These are phyloP conservation scores for Sebastes hubbsi DNA, from an alignment of 2,797 vertebrate genomes.

Conservation along the genomic window DNA sequence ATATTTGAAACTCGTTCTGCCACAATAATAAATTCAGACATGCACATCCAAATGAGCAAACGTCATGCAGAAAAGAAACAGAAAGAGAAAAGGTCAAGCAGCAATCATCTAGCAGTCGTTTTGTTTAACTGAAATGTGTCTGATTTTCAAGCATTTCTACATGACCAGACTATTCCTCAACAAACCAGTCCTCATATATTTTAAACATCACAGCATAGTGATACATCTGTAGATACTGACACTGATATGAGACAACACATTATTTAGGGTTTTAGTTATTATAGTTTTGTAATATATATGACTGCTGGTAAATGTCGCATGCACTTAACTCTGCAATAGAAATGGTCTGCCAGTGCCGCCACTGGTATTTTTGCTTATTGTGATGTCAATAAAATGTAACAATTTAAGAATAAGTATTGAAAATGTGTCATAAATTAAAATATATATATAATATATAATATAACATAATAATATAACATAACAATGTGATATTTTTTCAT, in stretches of 20 bases:
- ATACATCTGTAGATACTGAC: background rate
- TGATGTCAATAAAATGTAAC: no score
- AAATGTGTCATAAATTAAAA: no score
- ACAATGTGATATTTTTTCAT: no score
- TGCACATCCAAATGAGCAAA: background rate
- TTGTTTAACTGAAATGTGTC: background rate
- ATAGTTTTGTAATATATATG: background rate
- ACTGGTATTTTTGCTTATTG: no score
- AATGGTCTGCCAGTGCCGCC: no score
- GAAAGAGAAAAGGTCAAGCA: constrained; percentile 2
- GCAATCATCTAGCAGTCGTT: background rate
- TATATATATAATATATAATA: no score
- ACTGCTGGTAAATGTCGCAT: background rate
- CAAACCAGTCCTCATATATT: background rate
- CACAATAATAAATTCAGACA: background rate
- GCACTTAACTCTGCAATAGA: background rate
- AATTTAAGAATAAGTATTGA: no score
- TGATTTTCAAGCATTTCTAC: background rate
- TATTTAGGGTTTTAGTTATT: background rate
- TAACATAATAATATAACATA: no score
- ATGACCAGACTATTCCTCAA: background rate
- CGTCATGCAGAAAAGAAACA: background rate
- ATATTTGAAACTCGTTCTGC: background rate
- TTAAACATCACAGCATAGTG: background rate
- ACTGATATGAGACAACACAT: background rate